Evolutionary conservation across 2,888 invertebrate species (phyloP), one percentile per base, ranked within the genome.

Genomic region (Choreutis nemorana): DNA sequence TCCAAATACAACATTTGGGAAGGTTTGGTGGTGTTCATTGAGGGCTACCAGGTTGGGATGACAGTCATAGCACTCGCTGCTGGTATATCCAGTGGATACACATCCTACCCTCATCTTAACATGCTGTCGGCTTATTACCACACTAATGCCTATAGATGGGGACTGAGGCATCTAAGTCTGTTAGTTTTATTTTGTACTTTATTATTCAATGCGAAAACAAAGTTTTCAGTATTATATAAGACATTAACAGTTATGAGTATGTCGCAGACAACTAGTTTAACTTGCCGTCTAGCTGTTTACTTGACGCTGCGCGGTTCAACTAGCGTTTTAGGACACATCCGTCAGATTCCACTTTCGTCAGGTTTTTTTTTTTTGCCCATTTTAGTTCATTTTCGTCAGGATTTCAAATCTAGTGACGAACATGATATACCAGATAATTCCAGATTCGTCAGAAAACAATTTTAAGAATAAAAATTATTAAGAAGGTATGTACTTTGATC

Each of bases 71-170:
- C 48, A 0, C 12, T 67, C 1, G 55, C 56, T 2, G 39, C 49
- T 1, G 61, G 59, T 0, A 1, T 55, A 1, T 40, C 53, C 2
- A 11, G 21, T n/a, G 13, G 12, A 21, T n/a, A n/a, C n/a, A 2
- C 32, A 1, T 30, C 46, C 0, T 48, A 46, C n/a, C 50, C 51
- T 1, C 55, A 60, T 23, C 39, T 67, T 2, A 50, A 58, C 30
- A 65, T 62, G 0, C 2, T 42, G 1, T 50, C 56, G 0, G 54
- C 61, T 0, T 56, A 48, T 32, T 67, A 54, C 36, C 60, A 65
- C 33, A 70, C 64, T 0, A 56, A 57, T 24, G 45, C 41, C 0
- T 70, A 65, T 29, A 45, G 67, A 45, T 68, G 68, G 68, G 46
- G 39, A 2, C 36, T 65, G n/a, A 42, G 67, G 40, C 54, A 66